Percentiles rank a stretch among this genome's conserved stretches.
Conservation (phyloP, 2,888 invertebrate species). For the Perizoma flavofasciatum region DNA sequence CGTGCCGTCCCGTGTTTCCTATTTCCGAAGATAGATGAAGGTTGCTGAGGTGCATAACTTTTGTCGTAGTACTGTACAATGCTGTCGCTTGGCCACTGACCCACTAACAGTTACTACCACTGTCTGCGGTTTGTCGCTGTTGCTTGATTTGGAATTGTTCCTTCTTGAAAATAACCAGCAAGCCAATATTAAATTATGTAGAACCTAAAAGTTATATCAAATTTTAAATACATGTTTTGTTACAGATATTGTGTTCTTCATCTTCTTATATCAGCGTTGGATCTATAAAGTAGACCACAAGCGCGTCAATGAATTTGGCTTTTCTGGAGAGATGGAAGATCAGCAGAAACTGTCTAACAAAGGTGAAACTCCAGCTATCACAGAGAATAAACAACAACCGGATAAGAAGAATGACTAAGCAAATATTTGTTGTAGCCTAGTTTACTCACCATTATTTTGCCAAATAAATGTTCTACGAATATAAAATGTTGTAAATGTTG, state of each 20-base stretch:
- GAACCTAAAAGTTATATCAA: constrained; percentile 11
- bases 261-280: constrained; percentile 99
- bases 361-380: constrained; percentile 61
- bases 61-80: no score
- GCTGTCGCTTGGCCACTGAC: no score
- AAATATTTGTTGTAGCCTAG: constrained; percentile 11
- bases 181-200: neutral
- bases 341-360: constrained; percentile 70
- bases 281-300: constrained; percentile 98
- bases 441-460: neutral
- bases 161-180: no score
- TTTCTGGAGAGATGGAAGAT: constrained; percentile 94
- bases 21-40: no score
- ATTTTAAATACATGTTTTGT: constrained; percentile 30
- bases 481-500: neutral
- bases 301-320: constrained; percentile 99
- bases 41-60: no score
- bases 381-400: constrained; percentile 55
- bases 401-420: constrained; percentile 80
- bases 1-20: no score
- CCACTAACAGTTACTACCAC: no score
- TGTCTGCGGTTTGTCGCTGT: no score
- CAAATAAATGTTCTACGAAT: neutral
- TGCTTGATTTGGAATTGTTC: no score
- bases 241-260: constrained; percentile 98